Conservation (phyloP, 2,888 invertebrate species). For the Drosophila dives region DNA sequence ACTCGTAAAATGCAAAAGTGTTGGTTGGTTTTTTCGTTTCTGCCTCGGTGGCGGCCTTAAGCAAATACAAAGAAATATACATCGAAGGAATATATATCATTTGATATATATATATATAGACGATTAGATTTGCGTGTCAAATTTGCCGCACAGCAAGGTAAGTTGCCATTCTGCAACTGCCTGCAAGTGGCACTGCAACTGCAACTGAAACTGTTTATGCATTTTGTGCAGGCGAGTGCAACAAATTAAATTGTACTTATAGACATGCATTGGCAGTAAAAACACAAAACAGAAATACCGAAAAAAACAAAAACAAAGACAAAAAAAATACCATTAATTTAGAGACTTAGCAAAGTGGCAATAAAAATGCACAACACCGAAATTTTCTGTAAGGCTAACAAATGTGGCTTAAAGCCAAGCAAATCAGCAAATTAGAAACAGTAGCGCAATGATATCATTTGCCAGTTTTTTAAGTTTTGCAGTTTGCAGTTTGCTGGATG, state of each 20-base stretch:
- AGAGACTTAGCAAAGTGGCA: slow-evolving; percentile 69
- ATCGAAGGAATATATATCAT: neutral
- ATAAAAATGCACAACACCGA: slow-evolving; percentile 74
- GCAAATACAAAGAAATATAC: slow-evolving; percentile 47
- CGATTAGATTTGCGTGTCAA: slow-evolving; percentile 75
- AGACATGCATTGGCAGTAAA: slow-evolving; percentile 80
- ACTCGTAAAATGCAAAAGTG: slow-evolving; percentile 54
- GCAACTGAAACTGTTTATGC: slow-evolving; percentile 70
- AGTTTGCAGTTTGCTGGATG: slow-evolving; percentile 16
- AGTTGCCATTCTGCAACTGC: slow-evolving; percentile 6
- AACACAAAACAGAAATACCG: slow-evolving; percentile 31
- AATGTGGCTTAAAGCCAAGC: slow-evolving; percentile 6
- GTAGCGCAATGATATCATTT: slow-evolving; percentile 65
- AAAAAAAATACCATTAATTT: slow-evolving; percentile 36
- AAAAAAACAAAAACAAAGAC: slow-evolving; percentile 24
- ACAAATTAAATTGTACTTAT: slow-evolving; percentile 79
- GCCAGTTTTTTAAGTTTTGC: neutral
- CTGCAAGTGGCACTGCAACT: slow-evolving; percentile 12
- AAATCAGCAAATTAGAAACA: slow-evolving; percentile 3
- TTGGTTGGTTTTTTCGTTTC: slow-evolving; percentile 36
- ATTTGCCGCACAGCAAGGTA: slow-evolving; percentile 38
- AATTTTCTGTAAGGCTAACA: slow-evolving; percentile 46
- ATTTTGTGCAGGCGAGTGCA: slow-evolving; percentile 81
- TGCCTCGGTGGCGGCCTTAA: slow-evolving; percentile 68
- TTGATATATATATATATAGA: neutral